Percentiles rank a stretch among this genome's conserved stretches.
Conservation (phyloP, 2,888 invertebrate genomes). For the Adineta ricciae region DNA sequence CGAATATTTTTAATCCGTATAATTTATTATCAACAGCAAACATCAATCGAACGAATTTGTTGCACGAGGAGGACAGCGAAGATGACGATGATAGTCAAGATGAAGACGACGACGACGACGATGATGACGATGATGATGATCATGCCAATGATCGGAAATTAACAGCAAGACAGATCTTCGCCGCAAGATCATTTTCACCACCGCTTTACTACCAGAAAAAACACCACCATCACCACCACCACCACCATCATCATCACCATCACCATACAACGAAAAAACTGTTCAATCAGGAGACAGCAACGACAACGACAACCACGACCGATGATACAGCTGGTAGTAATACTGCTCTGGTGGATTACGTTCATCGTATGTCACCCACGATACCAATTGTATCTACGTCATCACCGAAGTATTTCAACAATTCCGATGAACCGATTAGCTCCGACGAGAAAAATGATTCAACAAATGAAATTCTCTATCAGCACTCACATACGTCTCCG, state of each 20-base stretch:
- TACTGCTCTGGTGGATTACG: not conserved
- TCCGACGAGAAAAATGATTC: not conserved
- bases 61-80: not conserved
- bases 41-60: not conserved
- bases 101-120: conserved; percentile 19
- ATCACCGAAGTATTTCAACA: not conserved
- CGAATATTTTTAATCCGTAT: conserved; percentile 10
- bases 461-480: not conserved
- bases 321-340: not conserved
- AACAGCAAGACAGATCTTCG: not conserved
- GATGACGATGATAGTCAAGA: not conserved
- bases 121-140: conserved; percentile 26
- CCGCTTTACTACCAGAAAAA: not conserved
- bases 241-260: not conserved
- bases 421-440: not conserved
- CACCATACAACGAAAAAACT: not conserved
- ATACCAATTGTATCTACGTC: not conserved
- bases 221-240: not conserved
- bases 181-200: conserved; percentile 12
- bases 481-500: not conserved
- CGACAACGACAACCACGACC: not conserved
- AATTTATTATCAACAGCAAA: conserved; percentile 3
- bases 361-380: not conserved
- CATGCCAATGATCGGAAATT: conserved; percentile 16
- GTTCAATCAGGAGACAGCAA: not conserved